Percentiles rank a stretch among this genome's conserved stretches.
These are phyloP conservation scores for Daptonema setosum DNA, from an alignment of 2,888 invertebrate genomes.

Conservation along the genomic window DNA sequence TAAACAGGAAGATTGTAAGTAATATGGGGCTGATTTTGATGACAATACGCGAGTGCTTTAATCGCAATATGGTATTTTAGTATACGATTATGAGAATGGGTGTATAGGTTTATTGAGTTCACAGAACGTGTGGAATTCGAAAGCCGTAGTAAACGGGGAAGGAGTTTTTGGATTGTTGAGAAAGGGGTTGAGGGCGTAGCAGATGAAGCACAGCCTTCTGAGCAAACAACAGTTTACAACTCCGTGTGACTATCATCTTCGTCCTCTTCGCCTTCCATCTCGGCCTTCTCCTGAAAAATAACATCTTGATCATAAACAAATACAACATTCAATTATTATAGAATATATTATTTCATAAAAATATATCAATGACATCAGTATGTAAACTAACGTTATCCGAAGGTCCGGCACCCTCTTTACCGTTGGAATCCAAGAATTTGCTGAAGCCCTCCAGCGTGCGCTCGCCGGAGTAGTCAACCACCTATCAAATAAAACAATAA, in stretches of 20 bases:
- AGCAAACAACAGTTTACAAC: neutral
- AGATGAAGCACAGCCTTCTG: too few species aligned
- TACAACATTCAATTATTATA: neutral
- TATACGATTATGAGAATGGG: too few species aligned
- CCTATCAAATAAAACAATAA: conserved; percentile 15
- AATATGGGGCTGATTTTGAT: too few species aligned
- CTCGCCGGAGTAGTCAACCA: conserved; percentile 77
- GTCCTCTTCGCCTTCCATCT: conserved; percentile 21
- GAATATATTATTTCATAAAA: neutral
- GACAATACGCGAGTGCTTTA: too few species aligned
- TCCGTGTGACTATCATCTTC: conserved; percentile 14
- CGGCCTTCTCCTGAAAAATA: conserved; percentile 8
- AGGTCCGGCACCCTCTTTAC: conserved; percentile 38
- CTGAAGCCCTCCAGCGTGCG: conserved; percentile 73
- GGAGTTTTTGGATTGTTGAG: too few species aligned
- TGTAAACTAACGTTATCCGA: conserved; percentile 15
- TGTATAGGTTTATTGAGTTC: too few species aligned
- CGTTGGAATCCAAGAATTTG: conserved; percentile 78
- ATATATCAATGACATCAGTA: neutral
- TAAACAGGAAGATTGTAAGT: too few species aligned
- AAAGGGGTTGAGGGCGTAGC: too few species aligned
- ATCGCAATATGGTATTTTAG: too few species aligned
- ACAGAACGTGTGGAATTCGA: too few species aligned
- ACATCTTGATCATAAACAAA: neutral
- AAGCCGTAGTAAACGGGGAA: too few species aligned